A percentile compares a stretch with the other conserved stretches of the same genome.
Conservation (phyloP, 2,797 vertebrate species). For the Amblyraja radiata region DNA sequence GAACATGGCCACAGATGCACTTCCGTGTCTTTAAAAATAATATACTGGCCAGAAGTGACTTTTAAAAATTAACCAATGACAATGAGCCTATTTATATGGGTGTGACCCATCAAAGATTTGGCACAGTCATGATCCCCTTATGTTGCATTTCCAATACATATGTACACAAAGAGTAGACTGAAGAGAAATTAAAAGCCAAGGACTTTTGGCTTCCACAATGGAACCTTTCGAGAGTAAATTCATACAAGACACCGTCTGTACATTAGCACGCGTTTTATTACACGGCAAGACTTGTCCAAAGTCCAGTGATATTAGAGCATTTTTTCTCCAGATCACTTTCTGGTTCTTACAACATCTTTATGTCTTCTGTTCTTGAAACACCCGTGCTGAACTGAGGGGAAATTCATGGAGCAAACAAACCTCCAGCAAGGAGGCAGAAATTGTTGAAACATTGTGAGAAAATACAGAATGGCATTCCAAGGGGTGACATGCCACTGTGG, state of each 20-base stretch:
- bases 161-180: not conserved
- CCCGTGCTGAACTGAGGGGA: not conserved
- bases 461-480: not conserved
- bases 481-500: not conserved
- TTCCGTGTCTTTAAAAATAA: not conserved
- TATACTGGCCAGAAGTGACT: not conserved
- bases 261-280: not conserved
- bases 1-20: not conserved
- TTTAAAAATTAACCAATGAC: not conserved
- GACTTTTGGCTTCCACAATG: not conserved
- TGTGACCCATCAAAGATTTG: not conserved
- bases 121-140: conserved; percentile 30
- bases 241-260: conserved; percentile 2
- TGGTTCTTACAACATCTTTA: not conserved
- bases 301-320: not conserved
- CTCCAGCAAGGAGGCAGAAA: not conserved
- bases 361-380: not conserved
- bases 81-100: not conserved
- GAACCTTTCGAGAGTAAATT: not conserved
- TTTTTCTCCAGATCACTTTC: not conserved
- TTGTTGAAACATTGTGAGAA: not conserved
- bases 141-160: conserved; percentile 39
- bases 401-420: not conserved
- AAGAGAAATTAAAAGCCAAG: not conserved
- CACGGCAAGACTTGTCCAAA: not conserved